Conservation (phyloP, 2,797 vertebrate species). For the Delichon dasypus region DNA sequence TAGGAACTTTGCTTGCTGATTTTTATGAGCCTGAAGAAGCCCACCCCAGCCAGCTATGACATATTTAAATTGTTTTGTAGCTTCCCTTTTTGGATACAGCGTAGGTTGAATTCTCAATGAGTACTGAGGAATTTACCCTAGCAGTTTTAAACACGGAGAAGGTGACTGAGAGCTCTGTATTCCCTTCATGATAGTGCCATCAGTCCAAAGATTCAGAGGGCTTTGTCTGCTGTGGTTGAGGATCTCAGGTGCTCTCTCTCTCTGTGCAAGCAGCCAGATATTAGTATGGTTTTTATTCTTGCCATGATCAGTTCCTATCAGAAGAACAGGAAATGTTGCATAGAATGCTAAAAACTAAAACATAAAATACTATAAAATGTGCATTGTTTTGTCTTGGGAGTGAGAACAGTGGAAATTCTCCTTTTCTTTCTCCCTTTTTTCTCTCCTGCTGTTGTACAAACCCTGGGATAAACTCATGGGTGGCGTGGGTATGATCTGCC, state of each 20-base stretch:
- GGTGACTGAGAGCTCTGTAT: background rate
- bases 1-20: background rate
- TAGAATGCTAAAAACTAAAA: background rate
- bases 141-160: background rate
- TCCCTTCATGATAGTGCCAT: background rate
- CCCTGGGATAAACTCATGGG: accelerated
- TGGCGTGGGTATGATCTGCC: accelerated
- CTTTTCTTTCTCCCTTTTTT: background rate
- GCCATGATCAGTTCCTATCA: background rate
- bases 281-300: background rate
- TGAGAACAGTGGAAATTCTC: background rate
- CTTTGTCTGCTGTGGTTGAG: background rate
- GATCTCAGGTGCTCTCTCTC: background rate
- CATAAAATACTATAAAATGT: background rate
- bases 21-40: background rate
- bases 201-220: background rate
- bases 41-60: background rate
- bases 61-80: background rate
- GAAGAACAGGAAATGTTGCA: background rate
- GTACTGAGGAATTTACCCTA: background rate
- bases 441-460: background rate
- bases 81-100: background rate
- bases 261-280: background rate
- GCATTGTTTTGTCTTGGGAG: background rate
- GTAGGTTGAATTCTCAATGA: background rate